These are phyloP conservation scores for Perizoma affinitatum DNA, from an alignment of 2,888 invertebrate species.

Conservation along the genomic window DNA sequence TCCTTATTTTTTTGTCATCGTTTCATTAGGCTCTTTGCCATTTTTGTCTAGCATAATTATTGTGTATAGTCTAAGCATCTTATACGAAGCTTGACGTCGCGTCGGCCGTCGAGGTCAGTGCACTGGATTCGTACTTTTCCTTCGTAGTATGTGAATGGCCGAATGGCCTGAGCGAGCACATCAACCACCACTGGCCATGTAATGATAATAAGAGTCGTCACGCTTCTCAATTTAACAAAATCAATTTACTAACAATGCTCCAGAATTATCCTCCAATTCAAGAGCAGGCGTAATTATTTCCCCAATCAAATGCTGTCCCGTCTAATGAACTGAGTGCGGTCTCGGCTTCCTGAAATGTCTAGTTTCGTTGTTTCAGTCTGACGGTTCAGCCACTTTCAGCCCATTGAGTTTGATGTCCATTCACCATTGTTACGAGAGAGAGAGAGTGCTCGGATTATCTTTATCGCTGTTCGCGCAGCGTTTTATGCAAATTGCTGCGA, in stretches of 20 bases:
- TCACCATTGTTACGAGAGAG: conserved; percentile 23
- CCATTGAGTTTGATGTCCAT: conserved; percentile 36
- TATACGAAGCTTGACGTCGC: conserved; percentile 31
- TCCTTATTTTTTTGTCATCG: too few species aligned
- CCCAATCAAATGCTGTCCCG: conserved; percentile 9
- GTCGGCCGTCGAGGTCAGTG: conserved; percentile 41
- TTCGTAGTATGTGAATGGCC: conserved; percentile 38
- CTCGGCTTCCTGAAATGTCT: conserved; percentile 24
- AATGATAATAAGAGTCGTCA: conserved; percentile 21
- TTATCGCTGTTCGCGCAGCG: conserved; percentile 22
- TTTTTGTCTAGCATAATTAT: too few species aligned
- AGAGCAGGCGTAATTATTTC: conserved; percentile 9
- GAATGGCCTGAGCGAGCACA: conserved; percentile 32
- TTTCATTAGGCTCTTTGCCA: too few species aligned
- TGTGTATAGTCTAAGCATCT: conserved; percentile 12
- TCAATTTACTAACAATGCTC: conserved; percentile 8
- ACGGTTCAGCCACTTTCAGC: conserved; percentile 13
- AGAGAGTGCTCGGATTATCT: conserved; percentile 16
- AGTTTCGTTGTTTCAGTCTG: conserved; percentile 23
- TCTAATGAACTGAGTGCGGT: conserved; percentile 14
- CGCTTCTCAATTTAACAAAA: conserved; percentile 12
- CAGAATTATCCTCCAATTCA: conserved; percentile 1
- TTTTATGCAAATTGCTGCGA: conserved; percentile 27
- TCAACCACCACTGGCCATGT: conserved; percentile 12
- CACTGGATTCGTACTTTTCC: conserved; percentile 28